phyloP scores from a whole-genome alignment of 1,140 invertebrate genomes.

The Drosophila biarmipes region DNA sequence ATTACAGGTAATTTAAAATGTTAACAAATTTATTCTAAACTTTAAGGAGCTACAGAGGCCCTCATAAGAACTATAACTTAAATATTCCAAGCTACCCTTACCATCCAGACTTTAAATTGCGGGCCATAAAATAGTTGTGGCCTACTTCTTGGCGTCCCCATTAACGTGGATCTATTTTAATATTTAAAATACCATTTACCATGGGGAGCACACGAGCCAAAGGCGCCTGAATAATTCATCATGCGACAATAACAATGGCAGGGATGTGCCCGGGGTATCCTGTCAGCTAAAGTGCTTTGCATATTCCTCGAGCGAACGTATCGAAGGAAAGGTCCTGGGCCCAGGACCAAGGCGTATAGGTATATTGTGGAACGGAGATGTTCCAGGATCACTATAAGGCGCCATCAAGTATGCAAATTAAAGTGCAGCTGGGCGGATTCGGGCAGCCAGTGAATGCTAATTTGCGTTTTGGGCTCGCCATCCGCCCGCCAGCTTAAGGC shows the following conservation, averaged over 20 bases:
- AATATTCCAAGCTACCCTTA: not conserved
- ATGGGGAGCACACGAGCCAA: conserved; percentile 13
- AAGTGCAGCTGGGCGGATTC: conserved; percentile 43
- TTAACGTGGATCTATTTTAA: conserved; percentile 35
- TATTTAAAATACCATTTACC: conserved; percentile 43
- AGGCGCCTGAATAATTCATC: conserved; percentile 37
- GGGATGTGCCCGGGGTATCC: conserved; percentile 35
- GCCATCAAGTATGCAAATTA: conserved; percentile 48
- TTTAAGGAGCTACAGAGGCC: not conserved
- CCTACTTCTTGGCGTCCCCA: conserved; percentile 33
- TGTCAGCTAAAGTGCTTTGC: conserved; percentile 39
- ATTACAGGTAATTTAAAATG: not conserved
- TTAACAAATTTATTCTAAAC: not conserved
- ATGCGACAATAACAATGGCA: conserved; percentile 44
- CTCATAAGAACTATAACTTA: not conserved
- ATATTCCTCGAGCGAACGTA: conserved; percentile 32
- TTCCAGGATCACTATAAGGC: conserved; percentile 33
- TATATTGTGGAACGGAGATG: conserved; percentile 17
- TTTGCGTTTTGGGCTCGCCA: conserved; percentile 3
- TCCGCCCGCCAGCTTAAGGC: conserved; percentile 18
- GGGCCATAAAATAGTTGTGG: conserved; percentile 26
- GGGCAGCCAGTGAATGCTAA: conserved; percentile 37
- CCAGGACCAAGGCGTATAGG: conserved; percentile 2
- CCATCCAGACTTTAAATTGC: conserved; percentile 5
- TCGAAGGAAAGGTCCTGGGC: conserved; percentile 25